Evolutionary conservation across 2,797 vertebrate genomes (phyloP).

Genomic region (Paramormyrops hopkinsi): DNA sequence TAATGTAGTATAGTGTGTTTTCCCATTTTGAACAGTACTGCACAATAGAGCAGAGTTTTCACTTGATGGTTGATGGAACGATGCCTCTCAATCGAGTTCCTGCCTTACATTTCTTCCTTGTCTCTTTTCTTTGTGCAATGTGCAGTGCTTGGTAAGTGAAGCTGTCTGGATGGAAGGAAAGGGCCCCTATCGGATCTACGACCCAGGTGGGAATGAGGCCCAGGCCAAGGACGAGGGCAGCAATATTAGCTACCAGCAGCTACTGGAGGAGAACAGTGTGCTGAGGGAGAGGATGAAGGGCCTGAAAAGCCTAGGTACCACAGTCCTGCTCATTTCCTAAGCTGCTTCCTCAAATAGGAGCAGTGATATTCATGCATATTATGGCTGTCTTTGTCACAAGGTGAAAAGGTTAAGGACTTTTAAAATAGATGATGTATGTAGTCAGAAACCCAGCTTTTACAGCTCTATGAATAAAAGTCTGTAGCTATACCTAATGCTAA

Average conservation of each 20-base stretch:
- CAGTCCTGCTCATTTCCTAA: not conserved
- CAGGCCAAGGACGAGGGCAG: slow-evolving; percentile 58
- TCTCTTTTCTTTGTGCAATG: slow-evolving; percentile 41
- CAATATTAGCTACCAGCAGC: slow-evolving; percentile 72
- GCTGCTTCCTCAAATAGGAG: not conserved
- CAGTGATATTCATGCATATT: not conserved
- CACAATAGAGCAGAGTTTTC: not conserved
- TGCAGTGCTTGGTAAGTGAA: slow-evolving; percentile 58
- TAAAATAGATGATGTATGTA: not conserved
- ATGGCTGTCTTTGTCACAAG: not conserved
- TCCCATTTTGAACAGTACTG: not conserved
- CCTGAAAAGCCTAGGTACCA: slow-evolving; percentile 86
- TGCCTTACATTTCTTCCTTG: not conserved
- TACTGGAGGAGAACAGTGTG: slow-evolving; percentile 83
- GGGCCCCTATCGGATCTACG: slow-evolving; percentile 93
- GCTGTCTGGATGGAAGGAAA: slow-evolving; percentile 80
- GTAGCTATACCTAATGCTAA: not conserved
- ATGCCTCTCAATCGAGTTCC: not conserved
- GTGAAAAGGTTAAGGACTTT: not conserved
- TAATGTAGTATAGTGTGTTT: not conserved
- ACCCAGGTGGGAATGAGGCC: slow-evolving; percentile 79
- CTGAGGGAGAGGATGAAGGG: slow-evolving; percentile 93
- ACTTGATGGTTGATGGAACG: not conserved
- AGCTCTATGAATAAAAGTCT: not conserved
- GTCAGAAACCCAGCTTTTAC: not conserved